Evolutionary conservation across 2,797 vertebrate genomes (phyloP), one percentile per base, ranked within the genome.

Genomic region (Gymnoscopelus braueri): DNA sequence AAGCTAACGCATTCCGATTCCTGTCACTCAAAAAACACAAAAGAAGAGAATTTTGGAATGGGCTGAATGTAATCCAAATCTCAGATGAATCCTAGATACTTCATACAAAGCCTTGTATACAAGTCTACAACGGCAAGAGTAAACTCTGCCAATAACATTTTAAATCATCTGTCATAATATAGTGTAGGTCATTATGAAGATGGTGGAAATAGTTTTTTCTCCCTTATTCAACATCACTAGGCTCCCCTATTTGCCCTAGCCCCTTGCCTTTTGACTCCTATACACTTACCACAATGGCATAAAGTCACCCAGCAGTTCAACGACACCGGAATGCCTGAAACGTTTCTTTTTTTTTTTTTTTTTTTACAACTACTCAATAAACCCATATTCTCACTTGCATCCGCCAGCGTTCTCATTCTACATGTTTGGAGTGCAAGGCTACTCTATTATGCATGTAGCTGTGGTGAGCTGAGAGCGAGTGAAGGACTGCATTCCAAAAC

Each of bases 251-350:
- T 12, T 14, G 19, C 15, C 15, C 86, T 83, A 82, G 80, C 84
- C 91, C 90, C 89, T 89, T 84, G 92, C 93, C 93, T 94, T 95
- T 95, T 94, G 93, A 94, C 87, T 85, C 83, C 90, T 88, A 90
- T 71, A 74, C 87, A 92, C 83, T 86, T 67, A 90, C 88, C 91
- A 92, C 90, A 72, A 87, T 92, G 91, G 93, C 92, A 91, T 81
- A 92, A 91, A 91, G 89, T 91, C 71, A 74, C 74, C 47, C 24
- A 74, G 82, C 91, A 93, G 88, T 91, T 93, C 90, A 92, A 75
- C 15, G 82, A 86, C 91, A 94, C 81, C 89, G 92, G 91, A 94
- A 95, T 93, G 91, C 88, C 92, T 89, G 5, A 53, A 54, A 24
- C 15, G 5, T 39, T 61, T 62, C 82, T 54, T 60, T 52, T 19